Evolutionary conservation across 2,797 vertebrate species (phyloP), one percentile per base, ranked within the genome.

Genomic region (Pantherophis alleghaniensis): DNA sequence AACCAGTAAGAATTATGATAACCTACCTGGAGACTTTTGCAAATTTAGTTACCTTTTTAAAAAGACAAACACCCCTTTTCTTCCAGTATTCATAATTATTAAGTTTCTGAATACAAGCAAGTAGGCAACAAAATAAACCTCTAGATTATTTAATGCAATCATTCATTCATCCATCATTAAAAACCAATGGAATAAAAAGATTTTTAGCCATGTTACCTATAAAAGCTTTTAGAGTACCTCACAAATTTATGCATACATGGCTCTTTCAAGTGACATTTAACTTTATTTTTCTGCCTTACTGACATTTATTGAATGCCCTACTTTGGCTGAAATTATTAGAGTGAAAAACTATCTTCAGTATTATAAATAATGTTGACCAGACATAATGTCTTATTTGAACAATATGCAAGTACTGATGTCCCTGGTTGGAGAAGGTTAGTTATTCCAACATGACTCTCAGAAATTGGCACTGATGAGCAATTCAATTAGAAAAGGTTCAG

Each of bases 341-440:
- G 97, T 96, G 94, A 97, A 96, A 97, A 97, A 96, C 95, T 93
- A 97, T 88, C 42, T 96, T 94, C 88, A 97, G 96, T 96, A 96
- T 97, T 96, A 32, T 95, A 97, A 96, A 95, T 96, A 93, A 96
- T 79, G 96, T 98, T 94, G 94, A 96, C 97, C 96, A 97, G 98
- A 98, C 96, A 97, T 95, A 97, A 96, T 94, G 97, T 96, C 96
- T 96, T 94, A 95, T 96, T 96, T 96, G 96, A 96, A 22, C 96
- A 96, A 96, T 97, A 98, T 97, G 97, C 96, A 98, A 97, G 97
- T 95, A 97, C 96, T 95, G 94, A 97, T 91, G 56, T 92, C 95
- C 53, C n/a, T 92, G 63, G 94, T 95, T 94, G 91, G 90, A 22
- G 95, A 92, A 96, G 9, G 88, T 69, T 91, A 92, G 95, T 59